Conservation (phyloP, 2,888 invertebrate genomes). For the Lochmaea capreae region DNA sequence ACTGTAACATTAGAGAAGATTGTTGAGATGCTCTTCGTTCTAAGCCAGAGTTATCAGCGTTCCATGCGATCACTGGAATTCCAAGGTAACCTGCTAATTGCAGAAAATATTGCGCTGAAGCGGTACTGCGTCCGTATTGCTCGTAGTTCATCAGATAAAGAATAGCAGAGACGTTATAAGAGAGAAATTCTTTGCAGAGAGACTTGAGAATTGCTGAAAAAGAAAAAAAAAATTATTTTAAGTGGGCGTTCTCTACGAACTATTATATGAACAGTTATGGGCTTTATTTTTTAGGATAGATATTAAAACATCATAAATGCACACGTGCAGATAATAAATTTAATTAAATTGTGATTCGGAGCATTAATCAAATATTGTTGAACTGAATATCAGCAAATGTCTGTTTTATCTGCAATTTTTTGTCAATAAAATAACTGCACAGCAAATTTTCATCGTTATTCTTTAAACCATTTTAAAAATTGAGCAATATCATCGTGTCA, state of each 20-base stretch:
- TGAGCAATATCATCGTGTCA: no score
- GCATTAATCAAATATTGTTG: no score
- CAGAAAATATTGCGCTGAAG: slow-evolving; percentile 93
- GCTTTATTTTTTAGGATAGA: no score
- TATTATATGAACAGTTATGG: no score
- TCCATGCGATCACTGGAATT: slow-evolving; percentile 97
- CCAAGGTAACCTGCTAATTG: slow-evolving; percentile 92
- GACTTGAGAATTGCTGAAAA: slow-evolving; percentile 86
- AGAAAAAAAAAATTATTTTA: slow-evolving; percentile 22
- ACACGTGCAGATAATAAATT: no score
- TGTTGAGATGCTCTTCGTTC: slow-evolving; percentile 81
- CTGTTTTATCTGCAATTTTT: no score
- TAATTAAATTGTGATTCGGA: no score
- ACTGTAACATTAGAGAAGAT: slow-evolving; percentile 89
- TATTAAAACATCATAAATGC: no score
- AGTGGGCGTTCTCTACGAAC: not conserved
- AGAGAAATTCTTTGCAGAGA: slow-evolving; percentile 89
- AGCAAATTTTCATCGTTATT: no score
- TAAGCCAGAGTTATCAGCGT: slow-evolving; percentile 95
- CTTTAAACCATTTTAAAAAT: no score
- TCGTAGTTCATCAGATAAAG: slow-evolving; percentile 96
- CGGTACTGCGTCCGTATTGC: slow-evolving; percentile 92
- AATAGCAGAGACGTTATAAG: slow-evolving; percentile 90
- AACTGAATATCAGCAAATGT: no score
- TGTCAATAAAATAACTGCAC: no score